These are phyloP conservation scores for Drosophila dunni DNA, from an alignment of 1,140 invertebrate genomes.

Conservation along the genomic window DNA sequence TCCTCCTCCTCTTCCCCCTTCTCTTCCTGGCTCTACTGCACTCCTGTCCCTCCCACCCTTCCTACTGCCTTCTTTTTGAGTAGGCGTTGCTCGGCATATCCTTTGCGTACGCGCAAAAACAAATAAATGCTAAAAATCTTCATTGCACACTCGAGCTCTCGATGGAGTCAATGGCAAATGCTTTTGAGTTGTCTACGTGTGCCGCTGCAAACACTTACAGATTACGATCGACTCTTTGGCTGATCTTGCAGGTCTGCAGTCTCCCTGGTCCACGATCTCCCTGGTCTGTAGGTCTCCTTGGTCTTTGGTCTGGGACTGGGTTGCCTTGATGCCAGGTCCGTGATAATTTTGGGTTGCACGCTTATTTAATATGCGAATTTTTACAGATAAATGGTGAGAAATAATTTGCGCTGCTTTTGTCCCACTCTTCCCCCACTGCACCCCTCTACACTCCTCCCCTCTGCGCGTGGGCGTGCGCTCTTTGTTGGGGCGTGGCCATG, in stretches of 20 bases:
- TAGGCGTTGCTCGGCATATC: slow-evolving; percentile 75
- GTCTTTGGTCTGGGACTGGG: slow-evolving; percentile 7
- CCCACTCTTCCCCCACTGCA: slow-evolving; percentile 18
- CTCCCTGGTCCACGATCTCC: slow-evolving; percentile 1
- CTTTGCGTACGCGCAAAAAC: slow-evolving; percentile 79
- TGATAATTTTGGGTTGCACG: slow-evolving; percentile 82
- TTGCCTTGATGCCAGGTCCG: slow-evolving; percentile 73
- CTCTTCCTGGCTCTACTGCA: not conserved
- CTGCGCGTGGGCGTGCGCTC: slow-evolving; percentile 66
- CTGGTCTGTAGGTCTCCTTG: not conserved
- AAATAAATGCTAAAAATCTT: slow-evolving; percentile 67
- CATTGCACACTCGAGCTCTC: not conserved
- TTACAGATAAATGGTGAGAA: slow-evolving; percentile 83
- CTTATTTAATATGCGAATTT: slow-evolving; percentile 84
- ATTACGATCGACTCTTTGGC: slow-evolving; percentile 72
- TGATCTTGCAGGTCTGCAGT: not conserved
- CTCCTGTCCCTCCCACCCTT: not conserved
- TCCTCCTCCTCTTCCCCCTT: not conserved
- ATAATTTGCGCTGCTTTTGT: slow-evolving; percentile 80
- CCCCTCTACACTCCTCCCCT: not conserved
- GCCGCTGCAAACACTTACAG: slow-evolving; percentile 74
- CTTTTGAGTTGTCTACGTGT: slow-evolving; percentile 44
- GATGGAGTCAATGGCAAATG: slow-evolving; percentile 30
- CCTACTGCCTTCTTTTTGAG: slow-evolving; percentile 24
- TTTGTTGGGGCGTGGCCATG: slow-evolving; percentile 50